Conservation (phyloP, 2,888 invertebrate genomes). For the Calameuta filiformis region DNA sequence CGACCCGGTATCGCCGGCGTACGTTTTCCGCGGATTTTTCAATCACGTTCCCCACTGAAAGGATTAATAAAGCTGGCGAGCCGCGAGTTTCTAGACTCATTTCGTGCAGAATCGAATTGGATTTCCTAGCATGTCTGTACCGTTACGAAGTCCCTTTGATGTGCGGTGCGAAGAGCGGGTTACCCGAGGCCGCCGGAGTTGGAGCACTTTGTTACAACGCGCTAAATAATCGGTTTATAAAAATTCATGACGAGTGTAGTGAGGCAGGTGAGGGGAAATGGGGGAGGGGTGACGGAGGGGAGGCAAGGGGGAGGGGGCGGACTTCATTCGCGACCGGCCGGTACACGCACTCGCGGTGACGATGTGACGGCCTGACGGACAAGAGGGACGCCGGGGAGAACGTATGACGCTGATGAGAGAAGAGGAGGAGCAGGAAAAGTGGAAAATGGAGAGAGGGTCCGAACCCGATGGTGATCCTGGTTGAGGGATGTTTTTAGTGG, state of each 20-base stretch:
- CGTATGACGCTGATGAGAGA: slow-evolving; percentile 6
- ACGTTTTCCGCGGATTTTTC: slow-evolving; percentile 40
- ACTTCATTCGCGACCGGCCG: slow-evolving; percentile 18
- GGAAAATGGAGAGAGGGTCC: slow-evolving; percentile 16
- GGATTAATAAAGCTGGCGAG: slow-evolving; percentile 60
- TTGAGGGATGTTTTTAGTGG: slow-evolving; percentile 43
- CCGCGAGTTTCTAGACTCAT: slow-evolving; percentile 58
- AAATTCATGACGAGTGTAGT: slow-evolving; percentile 54
- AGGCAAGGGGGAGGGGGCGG: neutral
- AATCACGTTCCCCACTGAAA: slow-evolving; percentile 57
- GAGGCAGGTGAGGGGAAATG: slow-evolving; percentile 28
- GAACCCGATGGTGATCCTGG: neutral
- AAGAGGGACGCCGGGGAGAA: slow-evolving; percentile 11
- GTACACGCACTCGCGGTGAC: slow-evolving; percentile 28
- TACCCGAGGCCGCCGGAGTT: slow-evolving; percentile 1
- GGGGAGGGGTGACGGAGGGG: too few species aligned
- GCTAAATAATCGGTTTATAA: slow-evolving; percentile 62
- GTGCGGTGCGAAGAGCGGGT: slow-evolving; percentile 36
- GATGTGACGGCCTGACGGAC: slow-evolving; percentile 37
- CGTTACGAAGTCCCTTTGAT: slow-evolving; percentile 57
- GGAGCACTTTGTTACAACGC: slow-evolving; percentile 56
- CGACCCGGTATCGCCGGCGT: neutral
- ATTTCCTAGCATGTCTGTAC: slow-evolving; percentile 52
- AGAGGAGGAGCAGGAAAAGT: neutral
- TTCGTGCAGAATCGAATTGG: slow-evolving; percentile 63